A percentile compares a stretch with the other conserved stretches of the same genome.
phyloP scores from a whole-genome alignment of 2,888 invertebrate species.

The Ophion ventricosus region DNA sequence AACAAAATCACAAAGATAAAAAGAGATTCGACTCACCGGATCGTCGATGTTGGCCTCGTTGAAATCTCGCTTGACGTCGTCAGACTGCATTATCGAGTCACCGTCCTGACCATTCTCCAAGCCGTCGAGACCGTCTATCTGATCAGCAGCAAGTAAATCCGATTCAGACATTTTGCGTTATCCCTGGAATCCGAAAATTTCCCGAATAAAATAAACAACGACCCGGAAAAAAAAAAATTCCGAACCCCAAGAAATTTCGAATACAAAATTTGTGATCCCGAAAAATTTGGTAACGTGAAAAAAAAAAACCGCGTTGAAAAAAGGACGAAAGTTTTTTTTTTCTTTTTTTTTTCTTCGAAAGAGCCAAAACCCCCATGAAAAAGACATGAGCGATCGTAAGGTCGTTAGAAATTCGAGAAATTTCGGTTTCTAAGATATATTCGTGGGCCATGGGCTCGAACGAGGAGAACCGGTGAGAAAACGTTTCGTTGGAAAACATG shows the following conservation, averaged over 20 bases:
- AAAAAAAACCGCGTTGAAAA: neutral
- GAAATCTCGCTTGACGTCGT: slow-evolving; percentile 79
- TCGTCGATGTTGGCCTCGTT: slow-evolving; percentile 82
- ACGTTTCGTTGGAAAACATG: slow-evolving; percentile 51
- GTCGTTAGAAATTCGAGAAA: slow-evolving; percentile 51
- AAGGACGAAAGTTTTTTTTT: neutral
- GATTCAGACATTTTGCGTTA: slow-evolving; percentile 81
- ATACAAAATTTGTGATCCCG: neutral
- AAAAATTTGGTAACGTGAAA: neutral
- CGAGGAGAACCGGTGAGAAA: slow-evolving; percentile 44
- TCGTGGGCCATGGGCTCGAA: slow-evolving; percentile 35
- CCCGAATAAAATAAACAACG: slow-evolving; percentile 60
- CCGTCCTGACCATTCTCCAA: slow-evolving; percentile 83
- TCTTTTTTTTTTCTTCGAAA: slow-evolving; percentile 7
- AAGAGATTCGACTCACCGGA: slow-evolving; percentile 76
- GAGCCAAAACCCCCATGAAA: slow-evolving; percentile 5
- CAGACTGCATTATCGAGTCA: slow-evolving; percentile 82
- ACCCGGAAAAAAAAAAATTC: slow-evolving; percentile 34
- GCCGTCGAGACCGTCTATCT: slow-evolving; percentile 82
- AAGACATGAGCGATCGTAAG: slow-evolving; percentile 16
- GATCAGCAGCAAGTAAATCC: slow-evolving; percentile 81
- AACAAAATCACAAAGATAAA: too few species aligned
- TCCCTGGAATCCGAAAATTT: slow-evolving; percentile 61
- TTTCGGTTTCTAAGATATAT: slow-evolving; percentile 43
- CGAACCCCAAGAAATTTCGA: slow-evolving; percentile 41